A percentile compares a stretch with the other conserved stretches of the same genome.
Evolutionary conservation across 2,113 vertebrate genomes (phyloP).

Genomic region (Mormyrus lacerda): DNA sequence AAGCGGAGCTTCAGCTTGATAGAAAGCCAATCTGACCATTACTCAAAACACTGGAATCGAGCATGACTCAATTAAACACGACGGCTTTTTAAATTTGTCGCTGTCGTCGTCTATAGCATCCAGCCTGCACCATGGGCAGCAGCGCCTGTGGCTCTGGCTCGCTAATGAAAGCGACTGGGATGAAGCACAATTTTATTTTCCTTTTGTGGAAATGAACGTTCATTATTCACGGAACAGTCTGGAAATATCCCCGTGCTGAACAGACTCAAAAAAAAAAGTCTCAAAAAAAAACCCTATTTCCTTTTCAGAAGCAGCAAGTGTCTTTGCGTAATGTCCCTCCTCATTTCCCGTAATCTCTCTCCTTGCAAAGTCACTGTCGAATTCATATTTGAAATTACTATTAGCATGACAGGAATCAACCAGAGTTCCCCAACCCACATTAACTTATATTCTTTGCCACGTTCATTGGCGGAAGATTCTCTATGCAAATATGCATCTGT

Average conservation of each 20-base stretch:
- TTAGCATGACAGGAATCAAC: neutral
- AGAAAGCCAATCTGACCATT: conserved; percentile 8
- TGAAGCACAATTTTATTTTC: neutral
- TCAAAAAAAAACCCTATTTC: neutral
- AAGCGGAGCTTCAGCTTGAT: neutral
- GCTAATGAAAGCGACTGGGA: neutral
- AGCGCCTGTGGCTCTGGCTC: neutral
- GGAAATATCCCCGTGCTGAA: neutral
- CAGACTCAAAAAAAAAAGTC: neutral
- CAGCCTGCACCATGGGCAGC: too few species aligned
- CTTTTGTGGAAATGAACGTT: neutral
- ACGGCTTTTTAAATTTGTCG: neutral
- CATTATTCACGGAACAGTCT: neutral
- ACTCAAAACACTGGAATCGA: neutral
- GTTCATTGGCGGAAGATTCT: neutral
- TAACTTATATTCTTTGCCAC: neutral
- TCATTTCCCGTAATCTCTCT: neutral
- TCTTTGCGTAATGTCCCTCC: neutral
- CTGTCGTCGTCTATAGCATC: neutral
- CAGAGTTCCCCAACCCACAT: neutral
- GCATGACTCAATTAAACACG: neutral
- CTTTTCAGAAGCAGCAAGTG: neutral
- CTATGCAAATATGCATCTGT: neutral
- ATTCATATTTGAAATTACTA: neutral
- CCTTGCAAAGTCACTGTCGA: neutral